These are phyloP conservation scores for Pelodiscus sinensis DNA, from an alignment of 2,113 vertebrate genomes.

Conservation along the genomic window DNA sequence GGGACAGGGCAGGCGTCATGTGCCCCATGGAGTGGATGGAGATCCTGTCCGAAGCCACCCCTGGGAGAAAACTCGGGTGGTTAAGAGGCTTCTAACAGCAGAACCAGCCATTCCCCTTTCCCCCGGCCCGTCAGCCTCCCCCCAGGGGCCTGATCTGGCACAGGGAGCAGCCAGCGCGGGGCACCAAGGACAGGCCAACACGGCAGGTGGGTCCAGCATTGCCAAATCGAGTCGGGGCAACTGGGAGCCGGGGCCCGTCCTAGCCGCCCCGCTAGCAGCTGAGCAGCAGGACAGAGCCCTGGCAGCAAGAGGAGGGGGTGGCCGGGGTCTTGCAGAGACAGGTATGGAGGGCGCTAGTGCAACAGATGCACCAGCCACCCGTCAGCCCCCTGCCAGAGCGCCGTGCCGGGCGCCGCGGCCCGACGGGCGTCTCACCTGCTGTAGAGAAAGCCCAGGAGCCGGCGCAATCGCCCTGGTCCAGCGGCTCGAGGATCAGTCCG, in stretches of 20 bases:
- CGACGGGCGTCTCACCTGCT: constrained; percentile 77
- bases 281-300: background rate
- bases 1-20: constrained; percentile 93
- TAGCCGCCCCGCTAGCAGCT: background rate
- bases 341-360: too few relatives aligned
- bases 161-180: background rate
- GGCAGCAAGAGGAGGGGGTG: background rate
- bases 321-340: background rate
- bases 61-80: constrained; percentile 52
- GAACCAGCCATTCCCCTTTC: background rate
- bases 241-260: background rate
- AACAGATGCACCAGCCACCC: rapidly evolving
- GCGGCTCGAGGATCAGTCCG: constrained; percentile 91
- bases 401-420: background rate
- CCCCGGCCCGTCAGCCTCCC: background rate
- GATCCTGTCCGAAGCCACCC: constrained; percentile 95
- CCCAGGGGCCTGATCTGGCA: background rate
- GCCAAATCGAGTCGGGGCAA: background rate
- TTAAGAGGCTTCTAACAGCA: rapidly evolving
- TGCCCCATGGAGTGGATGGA: constrained; percentile 99
- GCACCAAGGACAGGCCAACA: background rate
- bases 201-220: too few relatives aligned
- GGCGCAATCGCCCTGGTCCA: constrained; percentile 97
- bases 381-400: rapidly evolving
- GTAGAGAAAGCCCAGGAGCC: constrained; percentile 99